A percentile compares a stretch with the other conserved stretches of the same genome.
Evolutionary conservation across 2,888 invertebrate species (phyloP).

Genomic region (Latheticus oryzae): DNA sequence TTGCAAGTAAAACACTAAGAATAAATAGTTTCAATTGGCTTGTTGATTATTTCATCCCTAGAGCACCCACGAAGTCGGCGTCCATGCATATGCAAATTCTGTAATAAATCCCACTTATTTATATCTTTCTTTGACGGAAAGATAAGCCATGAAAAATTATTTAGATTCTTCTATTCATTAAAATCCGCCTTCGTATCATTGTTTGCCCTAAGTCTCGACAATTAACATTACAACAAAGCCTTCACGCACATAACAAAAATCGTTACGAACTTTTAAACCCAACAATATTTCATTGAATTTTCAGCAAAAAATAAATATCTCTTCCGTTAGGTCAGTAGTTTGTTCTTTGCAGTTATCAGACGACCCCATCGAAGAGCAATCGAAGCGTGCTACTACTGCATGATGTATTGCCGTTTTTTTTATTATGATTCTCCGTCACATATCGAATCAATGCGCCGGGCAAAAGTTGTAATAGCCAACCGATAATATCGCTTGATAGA

Average conservation of each 20-base stretch:
- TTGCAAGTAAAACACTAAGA: no score
- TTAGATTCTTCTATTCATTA: constrained; percentile 38
- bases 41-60: no score
- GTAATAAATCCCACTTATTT: constrained; percentile 31
- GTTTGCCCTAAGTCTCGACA: constrained; percentile 23
- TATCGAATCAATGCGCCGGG: constrained; percentile 52
- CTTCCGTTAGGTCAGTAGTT: constrained; percentile 46
- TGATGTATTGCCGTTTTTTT: constrained; percentile 59
- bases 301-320: background rate
- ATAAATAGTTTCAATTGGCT: no score
- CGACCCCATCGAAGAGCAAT: constrained; percentile 49
- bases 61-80: no score
- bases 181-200: constrained; percentile 38
- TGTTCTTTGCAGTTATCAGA: constrained; percentile 45
- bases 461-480: constrained; percentile 59
- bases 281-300: constrained; percentile 1
- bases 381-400: constrained; percentile 52
- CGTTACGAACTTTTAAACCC: no score
- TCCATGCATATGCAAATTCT: constrained; percentile 24
- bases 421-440: constrained; percentile 57
- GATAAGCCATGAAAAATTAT: constrained; percentile 47
- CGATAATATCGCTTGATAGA: constrained; percentile 65
- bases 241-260: constrained; percentile 4
- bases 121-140: constrained; percentile 21
- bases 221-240: constrained; percentile 38